Conservation (phyloP, 2,113 vertebrate species). For the Saguinus imperator region DNA sequence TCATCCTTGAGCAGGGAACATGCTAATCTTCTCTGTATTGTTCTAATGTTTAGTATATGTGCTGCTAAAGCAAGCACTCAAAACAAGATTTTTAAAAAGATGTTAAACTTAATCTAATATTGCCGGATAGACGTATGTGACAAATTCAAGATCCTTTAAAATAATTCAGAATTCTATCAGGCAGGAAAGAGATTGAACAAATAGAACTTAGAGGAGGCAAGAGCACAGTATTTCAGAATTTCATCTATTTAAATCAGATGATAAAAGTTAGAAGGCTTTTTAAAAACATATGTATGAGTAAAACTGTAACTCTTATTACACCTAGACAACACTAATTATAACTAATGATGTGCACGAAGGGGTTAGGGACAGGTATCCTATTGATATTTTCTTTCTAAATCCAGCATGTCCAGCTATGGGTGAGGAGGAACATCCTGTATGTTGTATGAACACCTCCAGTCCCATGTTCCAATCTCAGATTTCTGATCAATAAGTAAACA, state of each 20-base stretch:
- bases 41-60: too few species aligned
- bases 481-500: neutral
- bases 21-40: too few species aligned
- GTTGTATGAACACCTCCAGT: neutral
- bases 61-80: too few species aligned
- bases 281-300: neutral
- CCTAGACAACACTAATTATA: neutral
- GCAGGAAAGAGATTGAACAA: neutral
- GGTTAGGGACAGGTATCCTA: neutral
- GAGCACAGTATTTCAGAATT: neutral
- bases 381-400: neutral
- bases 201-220: neutral
- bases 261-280: neutral
- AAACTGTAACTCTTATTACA: neutral
- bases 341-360: neutral
- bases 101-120: neutral
- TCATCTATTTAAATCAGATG: neutral
- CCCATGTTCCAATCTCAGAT: neutral
- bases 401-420: neutral
- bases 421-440: neutral
- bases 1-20: too few species aligned
- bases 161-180: slow-evolving; percentile 10
- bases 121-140: neutral
- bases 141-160: slow-evolving; percentile 3
- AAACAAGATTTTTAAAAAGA: neutral